Conservation (phyloP, 2,113 vertebrate species). For the Scortum barcoo region DNA sequence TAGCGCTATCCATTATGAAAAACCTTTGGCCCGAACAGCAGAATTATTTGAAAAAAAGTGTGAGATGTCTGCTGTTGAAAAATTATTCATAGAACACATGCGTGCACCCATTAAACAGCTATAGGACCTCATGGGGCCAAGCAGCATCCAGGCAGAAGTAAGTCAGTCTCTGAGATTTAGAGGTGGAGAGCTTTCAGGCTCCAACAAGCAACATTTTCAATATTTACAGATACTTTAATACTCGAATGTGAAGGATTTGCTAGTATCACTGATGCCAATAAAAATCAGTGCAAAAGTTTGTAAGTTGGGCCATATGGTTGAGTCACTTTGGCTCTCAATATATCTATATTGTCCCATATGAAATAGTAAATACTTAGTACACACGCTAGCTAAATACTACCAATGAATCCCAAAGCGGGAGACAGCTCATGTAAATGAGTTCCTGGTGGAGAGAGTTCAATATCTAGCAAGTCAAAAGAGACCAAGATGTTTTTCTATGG, state of each 20-base stretch:
- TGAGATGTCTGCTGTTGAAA: neutral
- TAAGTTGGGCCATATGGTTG: neutral
- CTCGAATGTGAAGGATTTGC: neutral
- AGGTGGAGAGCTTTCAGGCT: neutral
- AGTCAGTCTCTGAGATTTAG: neutral
- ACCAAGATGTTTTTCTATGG: neutral
- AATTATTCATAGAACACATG: neutral
- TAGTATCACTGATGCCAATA: neutral
- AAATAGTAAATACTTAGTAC: neutral
- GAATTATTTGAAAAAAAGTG: slow-evolving; percentile 14
- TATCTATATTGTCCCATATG: neutral
- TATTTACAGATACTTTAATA: neutral
- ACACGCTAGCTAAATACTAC: neutral
- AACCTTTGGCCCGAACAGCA: slow-evolving; percentile 22
- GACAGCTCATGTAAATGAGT: slow-evolving; percentile 1
- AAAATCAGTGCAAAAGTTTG: neutral
- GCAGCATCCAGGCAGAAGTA: too few species aligned
- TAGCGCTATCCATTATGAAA: slow-evolving; percentile 5
- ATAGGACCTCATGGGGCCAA: neutral
- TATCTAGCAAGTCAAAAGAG: neutral
- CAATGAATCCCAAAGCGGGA: neutral
- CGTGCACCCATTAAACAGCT: neutral
- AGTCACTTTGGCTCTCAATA: neutral
- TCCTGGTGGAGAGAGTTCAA: neutral
- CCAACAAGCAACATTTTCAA: neutral